Base-by-base conservation (phyloP, 2,888 invertebrate species). In the Tenthredo notha region DNA sequence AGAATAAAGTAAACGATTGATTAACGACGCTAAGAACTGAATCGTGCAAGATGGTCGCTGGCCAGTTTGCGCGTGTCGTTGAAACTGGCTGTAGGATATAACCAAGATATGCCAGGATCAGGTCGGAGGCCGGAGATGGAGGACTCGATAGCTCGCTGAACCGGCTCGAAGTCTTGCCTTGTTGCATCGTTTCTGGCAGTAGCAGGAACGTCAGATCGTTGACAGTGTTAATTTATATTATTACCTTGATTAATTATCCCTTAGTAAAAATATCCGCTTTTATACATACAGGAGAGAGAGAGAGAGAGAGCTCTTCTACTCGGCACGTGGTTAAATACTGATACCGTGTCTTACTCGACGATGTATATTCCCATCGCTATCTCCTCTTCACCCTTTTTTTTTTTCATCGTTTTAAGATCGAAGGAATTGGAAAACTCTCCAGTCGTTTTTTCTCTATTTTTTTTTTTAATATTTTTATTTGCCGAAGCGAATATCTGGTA, bases 211-310 rank as follows among this genome's bases (percentile, higher is more conserved):
- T 89, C 87, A 84, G 84, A 84, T 86, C 86, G 89, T 88, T 89
- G 88, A 88, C 88, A 86, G 84, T 86, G 88, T 89, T 89, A 88
- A 89, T 89, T 90, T 88, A 88, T 89, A 90, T 89, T 88, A 89
- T 84, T 87, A 75, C 86, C 86, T 87, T 90, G 89, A 90, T 90
- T 89, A 89, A 91, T 90, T 86, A 88, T 33, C 67, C 43, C 21
- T 37, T 33, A 12, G 29, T 50, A 29, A 54, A 77, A 77, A 77
- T 77, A 10, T 54, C 18, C 54, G 50, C 15, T 3, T 54, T n/a
- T 54, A 25, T 72, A 37, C 37, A 47, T n/a, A n/a, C n/a, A n/a
- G n/a, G n/a, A n/a, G n/a, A n/a, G n/a, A n/a, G n/a, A n/a, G n/a
- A n/a, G n/a, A n/a, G n/a, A 3, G 12, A 47, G 47, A 37, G 37